phyloP scores from a whole-genome alignment of 2,888 invertebrate species.

The Pterobdella sp. region DNA sequence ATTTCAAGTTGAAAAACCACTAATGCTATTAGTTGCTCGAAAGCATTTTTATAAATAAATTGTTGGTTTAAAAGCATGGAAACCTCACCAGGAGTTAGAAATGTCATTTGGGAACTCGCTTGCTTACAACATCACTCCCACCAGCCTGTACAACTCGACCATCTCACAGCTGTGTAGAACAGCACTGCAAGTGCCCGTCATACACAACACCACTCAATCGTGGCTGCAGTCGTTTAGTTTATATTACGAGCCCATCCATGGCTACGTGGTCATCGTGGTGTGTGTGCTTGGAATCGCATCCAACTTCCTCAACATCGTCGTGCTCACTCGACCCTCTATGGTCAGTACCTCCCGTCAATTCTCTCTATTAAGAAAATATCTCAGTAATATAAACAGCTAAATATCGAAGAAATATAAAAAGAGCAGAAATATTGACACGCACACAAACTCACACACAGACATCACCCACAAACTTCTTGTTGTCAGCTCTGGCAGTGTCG shows the following conservation, averaged over 20 bases:
- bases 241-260: conserved; percentile 59
- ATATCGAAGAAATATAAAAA: too few relatives aligned
- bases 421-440: too few relatives aligned
- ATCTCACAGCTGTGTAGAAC: background rate
- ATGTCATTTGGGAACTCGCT: too few relatives aligned
- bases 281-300: conserved; percentile 84
- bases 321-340: conserved; percentile 79
- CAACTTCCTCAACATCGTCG: conserved; percentile 81
- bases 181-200: background rate
- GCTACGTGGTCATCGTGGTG: conserved; percentile 74
- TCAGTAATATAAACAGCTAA: too few relatives aligned
- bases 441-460: too few relatives aligned
- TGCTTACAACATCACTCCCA: background rate
- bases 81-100: too few relatives aligned
- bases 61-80: too few relatives aligned
- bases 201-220: background rate
- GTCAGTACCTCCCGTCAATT: too few relatives aligned
- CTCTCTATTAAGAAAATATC: too few relatives aligned
- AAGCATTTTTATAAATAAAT: too few relatives aligned
- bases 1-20: too few relatives aligned
- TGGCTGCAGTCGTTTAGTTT: conserved; percentile 40
- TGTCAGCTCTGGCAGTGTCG: conserved; percentile 75
- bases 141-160: background rate
- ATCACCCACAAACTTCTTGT: conserved; percentile 80
- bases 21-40: too few relatives aligned